Base-by-base conservation (phyloP, 2,113 vertebrate species). In the Bagarius yarrelli region DNA sequence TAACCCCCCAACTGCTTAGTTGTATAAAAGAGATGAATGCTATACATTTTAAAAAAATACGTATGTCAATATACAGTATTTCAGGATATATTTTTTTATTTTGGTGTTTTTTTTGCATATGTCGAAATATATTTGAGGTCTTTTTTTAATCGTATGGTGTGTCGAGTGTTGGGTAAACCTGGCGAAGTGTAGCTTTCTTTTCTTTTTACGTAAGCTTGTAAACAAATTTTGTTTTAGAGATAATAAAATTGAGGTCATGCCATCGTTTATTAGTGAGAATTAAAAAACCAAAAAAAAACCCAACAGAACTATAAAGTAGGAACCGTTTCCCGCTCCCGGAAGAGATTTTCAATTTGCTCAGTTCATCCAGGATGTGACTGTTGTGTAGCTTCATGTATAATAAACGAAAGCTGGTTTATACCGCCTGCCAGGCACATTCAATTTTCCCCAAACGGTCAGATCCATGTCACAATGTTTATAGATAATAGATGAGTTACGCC, bases 391-490 rank as follows among this genome's bases (percentile, higher is more conserved):
- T 79, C 53, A 81, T 64, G 61, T 75, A 61, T 82, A 70, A 82
- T 79, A 16, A 74, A 76, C 76, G 64, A 80, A 36, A 71, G 44
- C 11, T 40, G 18, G 40, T 85, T 85, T 76, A 70, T 78, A 79
- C 63, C 36, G 12, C 71, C 78, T 82, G 76, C 63, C 44, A 56
- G 57, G 60, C 60, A 44, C 71, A 66, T 75, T 56, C 23, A 44
- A n/a, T 56, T 66, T 66, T 64, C 61, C 73, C 27, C 52, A 53
- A 52, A 52, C 1, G 30, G 12, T 36, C 55, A 1, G 71, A 76
- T n/a, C 34, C 50, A 30, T 55, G 52, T 67, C 25, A 19, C 52
- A 59, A 67, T 44, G 25, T 74, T 76, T 52, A 67, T 40, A 57
- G 59, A 75, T 74, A 66, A 75, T 66, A 66, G 50, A 75, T 55